Conservation (phyloP, 2,113 vertebrate species). For the Ancistrus triradiatus region DNA sequence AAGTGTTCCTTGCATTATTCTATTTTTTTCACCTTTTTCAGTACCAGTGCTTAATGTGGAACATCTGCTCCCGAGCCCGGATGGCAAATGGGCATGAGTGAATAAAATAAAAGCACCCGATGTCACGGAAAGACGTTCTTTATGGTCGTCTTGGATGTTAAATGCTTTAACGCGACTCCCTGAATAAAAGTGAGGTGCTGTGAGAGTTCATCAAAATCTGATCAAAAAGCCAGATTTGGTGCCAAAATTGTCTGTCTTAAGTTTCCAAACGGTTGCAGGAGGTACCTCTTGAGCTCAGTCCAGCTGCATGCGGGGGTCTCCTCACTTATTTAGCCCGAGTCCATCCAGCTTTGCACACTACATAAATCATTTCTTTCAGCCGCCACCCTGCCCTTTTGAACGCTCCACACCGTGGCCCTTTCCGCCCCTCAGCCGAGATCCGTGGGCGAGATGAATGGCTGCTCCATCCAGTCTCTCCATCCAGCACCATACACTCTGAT, state of each 20-base stretch:
- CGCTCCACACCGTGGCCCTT: slow-evolving; percentile 3
- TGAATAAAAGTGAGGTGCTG: too few species aligned
- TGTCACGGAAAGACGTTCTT: too few species aligned
- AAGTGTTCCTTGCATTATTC: too few species aligned
- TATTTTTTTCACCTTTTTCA: too few species aligned
- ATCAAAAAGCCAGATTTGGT: too few species aligned
- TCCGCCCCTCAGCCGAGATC: slow-evolving; percentile 1
- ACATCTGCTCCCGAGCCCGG: too few species aligned
- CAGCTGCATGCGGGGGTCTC: slow-evolving; percentile 17
- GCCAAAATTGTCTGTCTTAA: neutral
- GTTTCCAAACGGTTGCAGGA: neutral
- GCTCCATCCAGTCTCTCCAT: slow-evolving; percentile 11
- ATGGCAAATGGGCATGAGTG: too few species aligned
- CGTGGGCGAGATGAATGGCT: slow-evolving; percentile 12
- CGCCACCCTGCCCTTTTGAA: neutral
- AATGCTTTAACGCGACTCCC: too few species aligned
- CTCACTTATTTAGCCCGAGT: slow-evolving; percentile 20
- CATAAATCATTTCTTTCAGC: slow-evolving; percentile 37
- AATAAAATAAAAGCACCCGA: too few species aligned
- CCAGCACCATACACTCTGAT: neutral
- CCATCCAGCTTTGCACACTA: slow-evolving; percentile 31
- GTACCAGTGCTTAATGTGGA: neutral
- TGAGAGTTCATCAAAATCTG: too few species aligned
- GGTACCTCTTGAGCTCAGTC: neutral
- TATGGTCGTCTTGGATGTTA: too few species aligned